Conservation (phyloP, 2,797 vertebrate genomes). For the Emys orbicularis region DNA sequence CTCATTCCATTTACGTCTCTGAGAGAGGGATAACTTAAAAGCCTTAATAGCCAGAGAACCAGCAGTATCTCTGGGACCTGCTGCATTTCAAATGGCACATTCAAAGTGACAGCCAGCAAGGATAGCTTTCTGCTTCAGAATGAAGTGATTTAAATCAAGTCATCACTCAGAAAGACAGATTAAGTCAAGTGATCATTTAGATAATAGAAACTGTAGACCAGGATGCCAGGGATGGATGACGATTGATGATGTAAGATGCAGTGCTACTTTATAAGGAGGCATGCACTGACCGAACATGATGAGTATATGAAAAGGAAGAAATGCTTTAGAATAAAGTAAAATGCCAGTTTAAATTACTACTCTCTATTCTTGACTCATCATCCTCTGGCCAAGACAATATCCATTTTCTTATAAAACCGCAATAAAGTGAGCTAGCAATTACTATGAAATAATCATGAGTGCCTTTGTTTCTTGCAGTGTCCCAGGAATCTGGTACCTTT, state of each 20-base stretch:
- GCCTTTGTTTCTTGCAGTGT: background rate
- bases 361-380: background rate
- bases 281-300: background rate
- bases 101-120: background rate
- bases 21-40: background rate
- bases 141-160: background rate
- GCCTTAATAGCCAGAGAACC: background rate
- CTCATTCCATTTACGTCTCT: background rate
- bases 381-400: background rate
- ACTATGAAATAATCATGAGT: background rate
- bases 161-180: background rate
- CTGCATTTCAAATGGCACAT: background rate
- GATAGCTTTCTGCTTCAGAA: background rate
- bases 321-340: background rate
- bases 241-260: no score
- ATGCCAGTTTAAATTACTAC: background rate
- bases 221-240: background rate
- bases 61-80: background rate
- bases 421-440: background rate
- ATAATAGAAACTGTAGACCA: background rate
- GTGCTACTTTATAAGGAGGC: background rate
- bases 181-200: rapidly evolving
- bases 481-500: background rate
- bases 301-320: background rate
- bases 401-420: background rate